These are phyloP conservation scores for Falco rusticolus DNA, from an alignment of 2,797 vertebrate genomes.

Conservation along the genomic window DNA sequence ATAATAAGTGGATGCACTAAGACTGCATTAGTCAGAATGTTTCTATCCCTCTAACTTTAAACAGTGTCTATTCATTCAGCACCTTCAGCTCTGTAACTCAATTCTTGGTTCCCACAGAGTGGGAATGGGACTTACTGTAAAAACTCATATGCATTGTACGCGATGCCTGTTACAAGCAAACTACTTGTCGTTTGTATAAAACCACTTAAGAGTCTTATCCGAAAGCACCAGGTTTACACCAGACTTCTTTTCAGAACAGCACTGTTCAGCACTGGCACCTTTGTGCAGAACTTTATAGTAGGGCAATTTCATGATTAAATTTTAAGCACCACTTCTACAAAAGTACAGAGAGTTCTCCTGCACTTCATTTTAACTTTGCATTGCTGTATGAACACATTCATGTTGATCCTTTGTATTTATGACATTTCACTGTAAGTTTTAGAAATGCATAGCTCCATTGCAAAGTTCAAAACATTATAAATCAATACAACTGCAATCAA, in stretches of 20 bases:
- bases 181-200: neutral
- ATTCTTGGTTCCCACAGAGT: fast-evolving
- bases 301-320: neutral
- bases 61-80: neutral
- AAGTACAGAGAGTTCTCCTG: neutral
- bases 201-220: neutral
- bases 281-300: neutral
- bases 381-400: neutral
- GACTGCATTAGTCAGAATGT: neutral
- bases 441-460: fast-evolving
- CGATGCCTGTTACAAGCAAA: neutral
- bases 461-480: conserved; percentile 7
- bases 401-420: neutral
- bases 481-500: conserved; percentile 37
- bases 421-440: neutral
- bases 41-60: neutral
- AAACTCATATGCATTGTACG: neutral
- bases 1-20: neutral
- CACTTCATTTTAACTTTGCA: neutral
- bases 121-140: neutral
- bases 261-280: neutral
- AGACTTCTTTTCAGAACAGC: neutral
- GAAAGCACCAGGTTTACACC: neutral
- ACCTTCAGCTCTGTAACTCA: neutral
- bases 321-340: neutral